Evolutionary conservation across 1,140 invertebrate species (phyloP), one percentile per base, ranked within the genome.

Genomic region (Pygmarrhopalites habei): DNA sequence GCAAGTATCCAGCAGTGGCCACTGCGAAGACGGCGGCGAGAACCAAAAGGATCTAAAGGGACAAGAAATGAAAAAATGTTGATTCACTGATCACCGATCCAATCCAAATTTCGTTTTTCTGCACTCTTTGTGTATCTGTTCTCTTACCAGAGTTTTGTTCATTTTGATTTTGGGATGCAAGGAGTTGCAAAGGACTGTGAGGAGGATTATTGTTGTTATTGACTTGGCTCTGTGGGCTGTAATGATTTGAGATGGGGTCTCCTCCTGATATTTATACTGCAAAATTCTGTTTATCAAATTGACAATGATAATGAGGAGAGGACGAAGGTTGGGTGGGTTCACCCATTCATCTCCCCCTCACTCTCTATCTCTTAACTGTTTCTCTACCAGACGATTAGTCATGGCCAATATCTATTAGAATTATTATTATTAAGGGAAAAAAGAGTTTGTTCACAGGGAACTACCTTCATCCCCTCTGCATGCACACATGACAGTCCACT

Each of bases 101-200:
- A 35, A 35, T 35, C 15, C 32, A 35, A 35, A 35, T 35, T 35
- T 35, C 32, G 5, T 35, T 35, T 35, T 35, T 35, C 32, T 15
- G 15, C 5, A 35, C 32, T 7, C 32, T 35, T 35, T 35, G 32
- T n/a, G n/a, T n/a, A 35, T 35, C 15, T 35, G 32, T 15, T 35
- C 32, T 52, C 62, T 64, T 43, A 64, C 62, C 62, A 64, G 59
- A 64, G 57, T 30, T 43, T 64, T 64, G 62, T 64, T 64, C 62
- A 64, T 64, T 58, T 53, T 60, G 62, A 35, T n/a, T n/a, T n/a
- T n/a, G n/a, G n/a, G n/a, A n/a, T n/a, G n/a, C n/a, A n/a, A 30
- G 30, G n/a, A 29, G 29, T 23, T 30, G 21, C 23, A n/a, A n/a
- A n/a, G n/a, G n/a, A n/a, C n/a, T n/a, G n/a, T n/a, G n/a, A n/a